A percentile compares a stretch with the other conserved stretches of the same genome.
phyloP scores from a whole-genome alignment of 1,140 invertebrate genomes.

The Nasonia vitripennis region DNA sequence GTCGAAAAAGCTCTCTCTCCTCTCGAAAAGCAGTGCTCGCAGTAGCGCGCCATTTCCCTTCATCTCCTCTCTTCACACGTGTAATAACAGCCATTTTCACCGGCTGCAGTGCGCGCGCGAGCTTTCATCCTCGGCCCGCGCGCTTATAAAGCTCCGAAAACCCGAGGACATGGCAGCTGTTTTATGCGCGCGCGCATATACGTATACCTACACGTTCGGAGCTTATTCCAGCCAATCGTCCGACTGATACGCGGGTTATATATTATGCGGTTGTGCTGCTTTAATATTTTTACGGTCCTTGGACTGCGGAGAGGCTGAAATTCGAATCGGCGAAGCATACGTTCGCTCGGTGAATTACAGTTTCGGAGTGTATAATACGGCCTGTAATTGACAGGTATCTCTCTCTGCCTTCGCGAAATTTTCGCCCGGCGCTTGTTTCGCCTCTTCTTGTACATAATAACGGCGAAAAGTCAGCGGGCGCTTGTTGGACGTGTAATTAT shows the following conservation, averaged over 20 bases:
- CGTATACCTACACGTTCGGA: neutral
- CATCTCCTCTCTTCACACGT: neutral
- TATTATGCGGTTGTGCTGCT: neutral
- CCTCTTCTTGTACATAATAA: too few relatives aligned
- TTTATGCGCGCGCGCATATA: neutral
- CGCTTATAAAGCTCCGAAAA: neutral
- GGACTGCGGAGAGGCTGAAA: neutral
- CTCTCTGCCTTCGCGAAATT: too few relatives aligned
- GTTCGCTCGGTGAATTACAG: neutral
- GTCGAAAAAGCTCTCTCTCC: neutral
- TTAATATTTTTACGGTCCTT: constrained; percentile 3
- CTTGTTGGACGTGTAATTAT: neutral
- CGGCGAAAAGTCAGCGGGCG: too few relatives aligned
- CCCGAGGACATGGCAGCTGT: neutral
- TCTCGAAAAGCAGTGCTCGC: neutral
- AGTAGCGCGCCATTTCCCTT: neutral
- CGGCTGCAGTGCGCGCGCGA: neutral
- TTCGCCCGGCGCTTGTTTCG: neutral
- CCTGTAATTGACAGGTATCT: neutral
- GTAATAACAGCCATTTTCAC: neutral
- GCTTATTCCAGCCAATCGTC: neutral
- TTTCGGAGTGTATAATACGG: neutral
- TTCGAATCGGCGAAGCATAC: neutral
- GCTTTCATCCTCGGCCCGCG: neutral
- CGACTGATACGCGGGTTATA: too few relatives aligned